phyloP scores from a whole-genome alignment of 2,888 invertebrate species.

The Parnassius apollo region DNA sequence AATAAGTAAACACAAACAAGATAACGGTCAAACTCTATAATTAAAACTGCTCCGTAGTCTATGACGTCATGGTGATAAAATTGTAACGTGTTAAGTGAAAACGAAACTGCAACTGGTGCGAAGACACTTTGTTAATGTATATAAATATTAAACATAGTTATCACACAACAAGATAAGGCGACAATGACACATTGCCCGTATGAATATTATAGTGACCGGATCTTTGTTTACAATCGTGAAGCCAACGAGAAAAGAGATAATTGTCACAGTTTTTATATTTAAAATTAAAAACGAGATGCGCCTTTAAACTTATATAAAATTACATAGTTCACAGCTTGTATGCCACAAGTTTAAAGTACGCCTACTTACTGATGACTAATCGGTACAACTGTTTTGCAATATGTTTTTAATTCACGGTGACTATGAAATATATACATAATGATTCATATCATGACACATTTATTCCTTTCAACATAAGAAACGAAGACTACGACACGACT shows the following conservation, averaged over 20 bases:
- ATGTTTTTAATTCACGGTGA: conserved; percentile 13
- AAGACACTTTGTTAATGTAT: conserved; percentile 57
- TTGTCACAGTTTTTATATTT: no score
- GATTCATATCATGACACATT: conserved; percentile 26
- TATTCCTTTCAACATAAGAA: conserved; percentile 5
- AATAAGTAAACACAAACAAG: conserved; percentile 41
- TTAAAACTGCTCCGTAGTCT: conserved; percentile 43
- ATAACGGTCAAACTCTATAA: conserved; percentile 47
- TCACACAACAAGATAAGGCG: conserved; percentile 59
- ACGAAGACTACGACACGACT: no score
- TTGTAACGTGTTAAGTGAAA: conserved; percentile 55
- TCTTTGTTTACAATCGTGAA: conserved; percentile 31
- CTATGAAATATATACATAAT: conserved; percentile 9
- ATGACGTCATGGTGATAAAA: conserved; percentile 50
- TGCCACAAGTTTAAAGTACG: not conserved
- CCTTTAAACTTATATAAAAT: not conserved
- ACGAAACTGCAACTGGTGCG: conserved; percentile 61
- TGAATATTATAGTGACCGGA: conserved; percentile 56
- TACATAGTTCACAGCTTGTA: not conserved
- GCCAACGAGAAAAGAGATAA: no score
- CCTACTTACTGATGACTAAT: conserved; percentile 14
- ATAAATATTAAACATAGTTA: conserved; percentile 59
- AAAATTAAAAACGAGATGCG: no score
- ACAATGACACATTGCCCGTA: conserved; percentile 69
- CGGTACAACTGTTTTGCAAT: conserved; percentile 14